Conservation (phyloP, 2,113 vertebrate genomes). For the Chamaetylas fuelleborni region DNA sequence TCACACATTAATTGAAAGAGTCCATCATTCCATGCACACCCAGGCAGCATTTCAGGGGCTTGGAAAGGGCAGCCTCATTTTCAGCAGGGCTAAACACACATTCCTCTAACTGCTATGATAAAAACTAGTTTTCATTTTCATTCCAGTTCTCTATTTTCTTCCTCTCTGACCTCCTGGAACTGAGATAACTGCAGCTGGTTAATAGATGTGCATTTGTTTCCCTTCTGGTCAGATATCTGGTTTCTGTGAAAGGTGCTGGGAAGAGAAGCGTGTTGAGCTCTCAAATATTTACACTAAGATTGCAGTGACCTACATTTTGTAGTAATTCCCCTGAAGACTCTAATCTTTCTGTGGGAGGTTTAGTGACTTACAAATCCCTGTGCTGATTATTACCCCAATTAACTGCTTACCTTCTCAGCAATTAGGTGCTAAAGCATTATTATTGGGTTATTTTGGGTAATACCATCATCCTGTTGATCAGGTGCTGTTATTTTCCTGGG, state of each 20-base stretch:
- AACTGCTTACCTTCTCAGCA: slow-evolving; percentile 36
- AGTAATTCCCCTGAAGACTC: slow-evolving; percentile 27
- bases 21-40: background rate
- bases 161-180: background rate
- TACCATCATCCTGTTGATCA: background rate
- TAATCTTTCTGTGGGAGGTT: background rate
- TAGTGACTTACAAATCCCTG: slow-evolving; percentile 40
- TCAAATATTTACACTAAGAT: slow-evolving; percentile 15
- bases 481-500: background rate
- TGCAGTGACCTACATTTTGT: slow-evolving; percentile 51
- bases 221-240: background rate
- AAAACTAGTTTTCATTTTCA: background rate
- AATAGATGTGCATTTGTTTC: background rate
- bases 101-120: background rate
- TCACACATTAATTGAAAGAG: background rate
- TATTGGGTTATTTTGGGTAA: background rate
- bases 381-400: slow-evolving; percentile 5
- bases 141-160: background rate
- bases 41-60: background rate
- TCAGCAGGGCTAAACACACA: background rate
- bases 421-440: background rate
- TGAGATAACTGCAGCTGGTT: background rate
- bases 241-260: background rate
- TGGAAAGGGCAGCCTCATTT: background rate
- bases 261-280: background rate